These are phyloP conservation scores for Drosophila nebulosa DNA, from an alignment of 1,140 invertebrate genomes.

Conservation along the genomic window DNA sequence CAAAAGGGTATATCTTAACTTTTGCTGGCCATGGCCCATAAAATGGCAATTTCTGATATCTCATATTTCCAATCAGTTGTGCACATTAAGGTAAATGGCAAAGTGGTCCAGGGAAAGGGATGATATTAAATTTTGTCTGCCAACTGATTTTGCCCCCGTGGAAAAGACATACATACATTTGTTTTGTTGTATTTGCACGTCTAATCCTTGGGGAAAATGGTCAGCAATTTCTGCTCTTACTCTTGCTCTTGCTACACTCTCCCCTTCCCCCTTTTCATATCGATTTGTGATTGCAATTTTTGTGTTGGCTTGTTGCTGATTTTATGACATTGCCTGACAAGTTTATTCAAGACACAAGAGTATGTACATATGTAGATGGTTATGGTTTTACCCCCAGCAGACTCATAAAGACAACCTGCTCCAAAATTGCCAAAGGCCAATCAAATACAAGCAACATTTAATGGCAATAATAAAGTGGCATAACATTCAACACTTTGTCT, in stretches of 20 bases:
- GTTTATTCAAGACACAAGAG: conserved; percentile 56
- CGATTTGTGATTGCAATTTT: neutral
- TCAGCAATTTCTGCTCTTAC: neutral
- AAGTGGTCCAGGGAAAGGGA: neutral
- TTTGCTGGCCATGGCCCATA: conserved; percentile 28
- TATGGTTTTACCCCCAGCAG: conserved; percentile 32
- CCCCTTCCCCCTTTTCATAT: neutral
- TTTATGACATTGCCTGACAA: conserved; percentile 73
- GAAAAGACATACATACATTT: neutral
- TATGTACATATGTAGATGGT: conserved; percentile 18
- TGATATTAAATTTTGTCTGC: conserved; percentile 19
- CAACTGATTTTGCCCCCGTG: neutral
- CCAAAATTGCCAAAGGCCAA: conserved; percentile 5
- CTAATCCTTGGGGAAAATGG: neutral
- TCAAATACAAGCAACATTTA: conserved; percentile 34
- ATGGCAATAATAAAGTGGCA: conserved; percentile 74
- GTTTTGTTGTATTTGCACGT: neutral
- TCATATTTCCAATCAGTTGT: conserved; percentile 76
- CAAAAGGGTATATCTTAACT: conserved; percentile 25
- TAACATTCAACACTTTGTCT: conserved; percentile 74
- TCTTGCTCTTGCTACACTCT: too few relatives aligned
- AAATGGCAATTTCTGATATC: conserved; percentile 57
- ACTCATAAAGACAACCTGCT: conserved; percentile 62
- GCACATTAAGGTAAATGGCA: conserved; percentile 76
- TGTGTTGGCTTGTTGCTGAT: neutral